Conservation (phyloP, 2,113 vertebrate genomes). For the Colaptes auratus region DNA sequence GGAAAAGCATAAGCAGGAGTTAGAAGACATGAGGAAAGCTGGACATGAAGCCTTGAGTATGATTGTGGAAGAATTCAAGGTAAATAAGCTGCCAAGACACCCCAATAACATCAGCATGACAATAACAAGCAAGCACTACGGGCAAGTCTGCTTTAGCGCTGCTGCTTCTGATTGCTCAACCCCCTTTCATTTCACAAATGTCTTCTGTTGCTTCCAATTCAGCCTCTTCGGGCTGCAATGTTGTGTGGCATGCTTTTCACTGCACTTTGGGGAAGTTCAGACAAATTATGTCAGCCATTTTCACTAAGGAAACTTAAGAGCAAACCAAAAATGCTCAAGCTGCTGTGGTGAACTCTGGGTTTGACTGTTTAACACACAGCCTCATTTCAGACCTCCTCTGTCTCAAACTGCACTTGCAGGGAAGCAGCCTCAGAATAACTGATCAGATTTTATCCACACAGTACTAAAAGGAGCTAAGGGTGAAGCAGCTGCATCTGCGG, state of each 20-base stretch:
- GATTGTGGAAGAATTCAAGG: constrained; percentile 87
- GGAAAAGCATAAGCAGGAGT: constrained; percentile 81
- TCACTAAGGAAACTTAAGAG: neutral
- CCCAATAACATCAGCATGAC: neutral
- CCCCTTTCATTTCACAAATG: neutral
- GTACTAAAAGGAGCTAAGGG: neutral
- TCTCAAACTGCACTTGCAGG: neutral
- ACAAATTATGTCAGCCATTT: neutral
- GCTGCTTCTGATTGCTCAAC: neutral
- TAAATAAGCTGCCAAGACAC: constrained; percentile 19
- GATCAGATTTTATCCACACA: neutral
- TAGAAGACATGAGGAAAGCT: constrained; percentile 83
- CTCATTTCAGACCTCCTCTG: neutral
- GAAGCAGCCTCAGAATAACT: neutral
- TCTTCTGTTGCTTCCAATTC: neutral
- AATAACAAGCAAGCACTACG: neutral
- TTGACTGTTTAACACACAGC: neutral
- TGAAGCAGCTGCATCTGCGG: neutral
- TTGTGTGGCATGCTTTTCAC: neutral
- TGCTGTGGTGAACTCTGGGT: neutral
- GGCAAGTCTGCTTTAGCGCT: neutral
- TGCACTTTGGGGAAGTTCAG: neutral
- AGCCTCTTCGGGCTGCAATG: neutral
- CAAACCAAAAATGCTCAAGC: neutral
- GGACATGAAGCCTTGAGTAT: constrained; percentile 82